Evolutionary conservation across 2,797 vertebrate species (phyloP).

Genomic region (Ibycter americanus): DNA sequence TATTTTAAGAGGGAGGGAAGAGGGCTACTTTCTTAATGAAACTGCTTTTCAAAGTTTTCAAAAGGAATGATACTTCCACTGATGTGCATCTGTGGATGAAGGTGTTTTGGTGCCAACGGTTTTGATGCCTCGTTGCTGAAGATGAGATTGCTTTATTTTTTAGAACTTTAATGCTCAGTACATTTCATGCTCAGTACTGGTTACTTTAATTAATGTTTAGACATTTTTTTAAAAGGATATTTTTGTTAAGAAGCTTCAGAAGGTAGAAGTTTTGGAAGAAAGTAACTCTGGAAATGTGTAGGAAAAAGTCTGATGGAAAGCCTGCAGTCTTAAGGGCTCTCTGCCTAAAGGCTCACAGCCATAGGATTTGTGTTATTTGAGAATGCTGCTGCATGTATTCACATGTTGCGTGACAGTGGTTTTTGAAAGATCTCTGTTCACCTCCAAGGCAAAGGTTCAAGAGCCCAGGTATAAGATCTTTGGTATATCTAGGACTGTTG

Average conservation of each 20-base stretch:
- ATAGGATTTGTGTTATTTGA: neutral
- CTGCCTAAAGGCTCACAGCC: neutral
- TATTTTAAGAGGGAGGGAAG: neutral
- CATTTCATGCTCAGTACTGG: neutral
- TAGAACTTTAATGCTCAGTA: neutral
- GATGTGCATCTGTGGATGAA: neutral
- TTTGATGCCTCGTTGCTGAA: neutral
- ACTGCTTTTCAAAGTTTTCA: neutral
- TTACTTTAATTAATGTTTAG: neutral
- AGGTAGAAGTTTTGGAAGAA: neutral
- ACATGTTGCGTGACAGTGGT: neutral
- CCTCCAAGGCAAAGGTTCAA: neutral
- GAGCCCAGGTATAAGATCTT: neutral
- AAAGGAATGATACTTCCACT: neutral
- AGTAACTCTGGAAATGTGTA: neutral
- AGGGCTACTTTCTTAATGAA: neutral
- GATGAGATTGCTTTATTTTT: neutral
- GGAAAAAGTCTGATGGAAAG: neutral
- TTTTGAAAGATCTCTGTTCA: neutral
- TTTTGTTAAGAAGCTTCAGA: neutral
- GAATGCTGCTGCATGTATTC: neutral
- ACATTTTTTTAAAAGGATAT: neutral
- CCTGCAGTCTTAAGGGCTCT: neutral
- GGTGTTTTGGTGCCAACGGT: neutral
- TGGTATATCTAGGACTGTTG: neutral